These are phyloP conservation scores for Meloidogyne floridensis DNA, from an alignment of 1,140 invertebrate genomes.

Conservation along the genomic window DNA sequence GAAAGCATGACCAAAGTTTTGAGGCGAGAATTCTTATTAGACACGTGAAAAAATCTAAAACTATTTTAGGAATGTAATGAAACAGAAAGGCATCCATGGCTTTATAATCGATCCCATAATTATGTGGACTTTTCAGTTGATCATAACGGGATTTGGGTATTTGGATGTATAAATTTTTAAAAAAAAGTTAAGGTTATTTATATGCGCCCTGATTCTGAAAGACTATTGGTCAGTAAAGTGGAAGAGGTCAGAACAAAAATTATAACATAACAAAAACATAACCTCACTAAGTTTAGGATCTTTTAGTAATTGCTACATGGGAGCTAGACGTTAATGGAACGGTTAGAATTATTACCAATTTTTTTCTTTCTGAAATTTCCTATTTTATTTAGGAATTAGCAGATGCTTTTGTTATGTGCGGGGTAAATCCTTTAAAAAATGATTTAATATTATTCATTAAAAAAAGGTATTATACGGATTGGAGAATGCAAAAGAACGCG, in stretches of 20 bases:
- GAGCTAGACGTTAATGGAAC: constrained; percentile 87
- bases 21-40: constrained; percentile 38
- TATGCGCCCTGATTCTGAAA: constrained; percentile 77
- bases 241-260: constrained; percentile 49
- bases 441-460: neutral
- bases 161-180: neutral
- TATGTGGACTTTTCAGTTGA: constrained; percentile 88
- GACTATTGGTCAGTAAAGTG: constrained; percentile 78
- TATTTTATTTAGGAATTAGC: constrained; percentile 12
- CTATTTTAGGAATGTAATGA: constrained; percentile 59
- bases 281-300: constrained; percentile 68
- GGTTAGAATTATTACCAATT: constrained; percentile 74
- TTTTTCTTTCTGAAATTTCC: neutral
- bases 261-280: constrained; percentile 8
- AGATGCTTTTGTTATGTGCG: constrained; percentile 87
- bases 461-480: constrained; percentile 77
- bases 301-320: constrained; percentile 73
- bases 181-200: constrained; percentile 58
- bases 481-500: constrained; percentile 78
- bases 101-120: constrained; percentile 69
- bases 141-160: constrained; percentile 77
- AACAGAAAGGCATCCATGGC: constrained; percentile 61
- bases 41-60: constrained; percentile 62
- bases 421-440: constrained; percentile 71
- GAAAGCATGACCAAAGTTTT: constrained; percentile 65